A percentile compares a stretch with the other conserved stretches of the same genome.
phyloP scores from a whole-genome alignment of 1,140 invertebrate genomes.

The honey bee (Apis mellifera) region DNA sequence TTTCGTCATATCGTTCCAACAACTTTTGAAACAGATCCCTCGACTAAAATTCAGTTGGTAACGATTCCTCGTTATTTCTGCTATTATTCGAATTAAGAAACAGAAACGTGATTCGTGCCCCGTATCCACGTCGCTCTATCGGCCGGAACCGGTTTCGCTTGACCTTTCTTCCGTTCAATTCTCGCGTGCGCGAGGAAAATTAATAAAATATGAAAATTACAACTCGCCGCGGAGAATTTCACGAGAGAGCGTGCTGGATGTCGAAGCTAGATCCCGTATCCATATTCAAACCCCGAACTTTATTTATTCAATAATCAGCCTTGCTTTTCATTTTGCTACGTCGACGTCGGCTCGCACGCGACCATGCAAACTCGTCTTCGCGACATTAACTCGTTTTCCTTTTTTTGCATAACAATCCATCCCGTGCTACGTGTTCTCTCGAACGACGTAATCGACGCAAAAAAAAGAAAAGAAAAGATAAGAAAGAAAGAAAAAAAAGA shows the following conservation, averaged over 20 bases:
- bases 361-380: constrained; percentile 16
- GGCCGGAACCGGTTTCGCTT: background rate
- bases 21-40: no score
- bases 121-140: background rate
- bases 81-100: background rate
- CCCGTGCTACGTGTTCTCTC: background rate
- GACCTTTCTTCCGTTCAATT: constrained; percentile 16
- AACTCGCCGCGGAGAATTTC: constrained; percentile 1
- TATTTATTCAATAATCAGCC: constrained; percentile 48
- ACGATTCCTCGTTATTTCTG: background rate
- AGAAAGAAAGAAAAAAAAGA: no score
- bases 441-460: background rate
- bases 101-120: background rate
- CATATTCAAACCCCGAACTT: constrained; percentile 25
- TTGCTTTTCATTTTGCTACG: constrained; percentile 10
- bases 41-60: no score
- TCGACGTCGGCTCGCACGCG: constrained; percentile 6
- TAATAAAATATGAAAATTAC: constrained; percentile 43
- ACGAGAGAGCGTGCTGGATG: constrained; percentile 1
- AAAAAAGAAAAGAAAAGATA: background rate
- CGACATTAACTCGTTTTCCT: background rate
- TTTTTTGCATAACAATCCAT: constrained; percentile 12
- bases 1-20: no score
- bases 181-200: constrained; percentile 33
- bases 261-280: constrained; percentile 11